Base-by-base conservation (phyloP, 2,797 vertebrate species). In the Pristis pectinata region DNA sequence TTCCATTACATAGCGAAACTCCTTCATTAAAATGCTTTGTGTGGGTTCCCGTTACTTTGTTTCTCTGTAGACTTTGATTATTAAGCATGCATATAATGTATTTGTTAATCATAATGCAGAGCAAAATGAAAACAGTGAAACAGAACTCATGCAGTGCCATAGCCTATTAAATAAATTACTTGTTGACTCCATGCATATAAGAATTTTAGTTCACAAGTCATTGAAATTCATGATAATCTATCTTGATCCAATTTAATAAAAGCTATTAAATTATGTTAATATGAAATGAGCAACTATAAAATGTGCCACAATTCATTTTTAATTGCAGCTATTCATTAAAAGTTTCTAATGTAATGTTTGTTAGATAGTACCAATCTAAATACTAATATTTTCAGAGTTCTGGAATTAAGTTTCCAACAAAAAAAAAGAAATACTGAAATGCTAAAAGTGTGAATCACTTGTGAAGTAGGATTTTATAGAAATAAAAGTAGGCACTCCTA, bases 221-320 rank as follows among this genome's bases (percentile, higher is more conserved):
- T 67, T 91, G 61, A 91, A 37, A 67, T 37, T 67, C 61, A 91
- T 41, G n/a, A 24, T 5, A 27, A 67, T 27, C n/a, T 41, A 67
- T 59, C n/a, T 67, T 37, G 67, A 91, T 67, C n/a, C 19, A 67
- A 91, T 91, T 87, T 91, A 91, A 41, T 91, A 41, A 67, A 67
- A 91, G 59, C 59, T 37, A 67, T 64, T 91, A 37, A 91, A 67
- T 91, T 3, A 41, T 67, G 64, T 64, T 37, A 10, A 8, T 41
- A 37, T 24, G 27, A 91, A 91, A 64, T 37, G 1, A 91, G 37
- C 87, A 64, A 3, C n/a, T 41, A 67, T 91, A 64, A 64, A 37
- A 64, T 24, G 17, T 91, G 17, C 59, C n/a, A n/a, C 30, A 8
- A 17, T 4, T 13, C 49, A 10, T 19, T 59, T 91, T 37, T 64